Base-by-base conservation (phyloP, 1,140 invertebrate species). In the Agrilus planipennis region DNA sequence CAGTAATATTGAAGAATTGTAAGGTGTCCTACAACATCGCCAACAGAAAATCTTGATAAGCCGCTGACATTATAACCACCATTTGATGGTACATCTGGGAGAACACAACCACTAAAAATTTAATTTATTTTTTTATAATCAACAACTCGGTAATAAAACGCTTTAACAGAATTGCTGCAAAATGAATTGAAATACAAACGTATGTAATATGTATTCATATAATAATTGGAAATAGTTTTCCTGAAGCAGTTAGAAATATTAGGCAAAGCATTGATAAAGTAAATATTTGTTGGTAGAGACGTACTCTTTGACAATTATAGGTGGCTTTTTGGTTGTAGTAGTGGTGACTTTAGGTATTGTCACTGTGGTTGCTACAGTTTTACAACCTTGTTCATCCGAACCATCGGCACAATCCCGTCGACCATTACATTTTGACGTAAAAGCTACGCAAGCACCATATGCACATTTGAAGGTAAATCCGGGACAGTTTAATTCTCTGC, bases 401-500 rank as follows among this genome's bases (percentile, higher is more conserved):
- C 71, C 70, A 49, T 84, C 78, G 0, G 62, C 42, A 54, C 82
- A 87, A 38, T 86, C 71, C 22, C 55, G 54, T 2, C 60, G 49
- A 0, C 69, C 69, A 55, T 86, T 67, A 48, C 77, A 80, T 14
- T 55, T 58, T 1, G 54, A 46, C 34, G 71, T 60, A 4, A 10
- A 14, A 15, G 4, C 0, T 7, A 43, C 27, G 17, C 41, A 43
- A 2, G 55, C 58, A 4, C 57, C 55, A 44, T 60, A 60, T 30
- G 41, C 49, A 31, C 55, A 61, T 27, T 50, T 48, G 41, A 46
- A 55, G 0, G 47, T 42, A 23, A 39, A 57, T 15, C 39, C 30
- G 1, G 51, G 51, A 46, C 58, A 61, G 9, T 29, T 14, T 19
- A 28, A 7, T n/a, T 14, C 25, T 11, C 7, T 11, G 14, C 57